Conservation (phyloP, 2,113 vertebrate genomes). For the Aptenodytes forsteri region DNA sequence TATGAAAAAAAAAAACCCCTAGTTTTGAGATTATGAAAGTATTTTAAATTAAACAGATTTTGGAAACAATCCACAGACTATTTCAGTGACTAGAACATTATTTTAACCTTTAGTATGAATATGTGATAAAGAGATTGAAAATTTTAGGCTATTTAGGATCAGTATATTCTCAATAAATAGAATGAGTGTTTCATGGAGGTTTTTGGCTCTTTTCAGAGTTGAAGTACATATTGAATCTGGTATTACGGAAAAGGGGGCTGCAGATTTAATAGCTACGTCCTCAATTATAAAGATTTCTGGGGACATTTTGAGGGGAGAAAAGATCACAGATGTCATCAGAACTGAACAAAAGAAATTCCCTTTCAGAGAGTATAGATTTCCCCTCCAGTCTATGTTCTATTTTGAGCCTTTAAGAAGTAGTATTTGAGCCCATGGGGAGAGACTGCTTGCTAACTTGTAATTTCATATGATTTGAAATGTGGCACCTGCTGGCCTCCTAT, state of each 20-base stretch:
- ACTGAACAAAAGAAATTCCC: conserved; percentile 24
- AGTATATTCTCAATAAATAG: neutral
- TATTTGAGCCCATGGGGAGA: conserved; percentile 68
- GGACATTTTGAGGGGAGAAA: neutral
- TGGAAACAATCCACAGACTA: neutral
- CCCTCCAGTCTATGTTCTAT: conserved; percentile 17
- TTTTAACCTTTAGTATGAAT: neutral
- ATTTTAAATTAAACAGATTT: neutral
- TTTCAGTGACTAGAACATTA: neutral
- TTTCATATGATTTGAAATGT: conserved; percentile 80
- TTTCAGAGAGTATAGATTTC: conserved; percentile 26
- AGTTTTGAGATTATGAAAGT: neutral
- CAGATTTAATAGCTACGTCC: neutral
- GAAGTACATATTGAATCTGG: neutral
- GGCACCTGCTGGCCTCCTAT: conserved; percentile 64
- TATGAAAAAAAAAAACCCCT: neutral
- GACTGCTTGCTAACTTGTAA: conserved; percentile 72
- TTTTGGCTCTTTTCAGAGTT: neutral
- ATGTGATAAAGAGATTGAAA: neutral
- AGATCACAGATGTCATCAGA: conserved; percentile 1
- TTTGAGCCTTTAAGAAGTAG: conserved; percentile 69
- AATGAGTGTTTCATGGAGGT: neutral
- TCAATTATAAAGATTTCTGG: conserved; percentile 9
- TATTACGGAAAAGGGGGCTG: neutral
- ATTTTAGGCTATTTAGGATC: neutral